Conservation (phyloP, 2,113 vertebrate species). For the Nothocercus julius region DNA sequence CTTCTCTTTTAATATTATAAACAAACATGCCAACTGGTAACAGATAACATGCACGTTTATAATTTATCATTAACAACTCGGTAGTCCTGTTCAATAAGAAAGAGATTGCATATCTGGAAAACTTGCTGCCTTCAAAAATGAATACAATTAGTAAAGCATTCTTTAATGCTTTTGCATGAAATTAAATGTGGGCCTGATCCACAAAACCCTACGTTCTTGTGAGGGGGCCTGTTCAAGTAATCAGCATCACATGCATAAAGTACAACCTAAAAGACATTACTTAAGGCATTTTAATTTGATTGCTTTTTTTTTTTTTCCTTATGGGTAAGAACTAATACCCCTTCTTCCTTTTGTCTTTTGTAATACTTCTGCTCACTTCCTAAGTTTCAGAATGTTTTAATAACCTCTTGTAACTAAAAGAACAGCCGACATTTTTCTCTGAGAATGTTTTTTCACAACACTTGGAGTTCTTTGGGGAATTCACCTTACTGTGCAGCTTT, state of each 20-base stretch:
- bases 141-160: background rate
- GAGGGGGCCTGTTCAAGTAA: background rate
- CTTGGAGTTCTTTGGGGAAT: background rate
- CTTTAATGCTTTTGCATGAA: background rate
- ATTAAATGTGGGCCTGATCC: background rate
- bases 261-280: no score
- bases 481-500: slow-evolving; percentile 77
- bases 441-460: background rate
- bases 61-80: background rate
- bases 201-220: background rate
- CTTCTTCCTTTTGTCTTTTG: background rate
- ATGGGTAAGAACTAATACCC: fast-evolving
- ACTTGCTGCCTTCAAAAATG: slow-evolving; percentile 2
- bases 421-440: slow-evolving; percentile 34
- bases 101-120: background rate
- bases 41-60: background rate
- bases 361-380: slow-evolving; percentile 7
- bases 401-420: background rate
- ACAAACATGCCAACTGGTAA: background rate
- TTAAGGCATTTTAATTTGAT: background rate
- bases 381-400: background rate
- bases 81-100: slow-evolving; percentile 3
- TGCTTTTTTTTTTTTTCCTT: background rate
- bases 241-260: background rate
- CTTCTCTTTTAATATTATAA: background rate